A percentile compares a stretch with the other conserved stretches of the same genome.
phyloP scores from a whole-genome alignment of 2,113 vertebrate species.

The Cathartes aura region DNA sequence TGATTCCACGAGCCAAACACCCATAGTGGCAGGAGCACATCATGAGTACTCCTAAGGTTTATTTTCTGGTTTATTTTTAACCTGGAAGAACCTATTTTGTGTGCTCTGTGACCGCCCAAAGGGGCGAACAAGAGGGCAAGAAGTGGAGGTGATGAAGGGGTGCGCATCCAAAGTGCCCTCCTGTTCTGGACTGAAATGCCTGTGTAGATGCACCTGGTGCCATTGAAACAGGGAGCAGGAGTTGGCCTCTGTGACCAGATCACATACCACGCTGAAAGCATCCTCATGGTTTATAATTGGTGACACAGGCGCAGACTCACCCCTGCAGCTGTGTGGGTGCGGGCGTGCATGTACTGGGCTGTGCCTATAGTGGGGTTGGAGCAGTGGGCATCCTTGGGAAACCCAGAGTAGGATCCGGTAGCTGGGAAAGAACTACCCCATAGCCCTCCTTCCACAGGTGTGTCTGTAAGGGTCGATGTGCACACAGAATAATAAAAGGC shows the following conservation, averaged over 20 bases:
- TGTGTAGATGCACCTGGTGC: not conserved
- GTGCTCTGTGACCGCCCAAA: not conserved
- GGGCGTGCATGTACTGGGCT: not conserved
- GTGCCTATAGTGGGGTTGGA: not conserved
- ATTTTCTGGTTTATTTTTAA: not conserved
- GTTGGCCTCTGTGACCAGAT: not conserved
- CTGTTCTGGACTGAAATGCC: not conserved
- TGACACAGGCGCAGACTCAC: not conserved
- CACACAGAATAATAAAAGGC: not conserved
- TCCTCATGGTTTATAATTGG: not conserved
- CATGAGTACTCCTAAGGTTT: not conserved
- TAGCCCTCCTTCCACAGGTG: not conserved
- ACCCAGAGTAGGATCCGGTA: rapidly evolving
- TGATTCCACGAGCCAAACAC: not conserved
- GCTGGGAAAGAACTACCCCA: not conserved
- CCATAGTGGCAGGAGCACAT: not conserved
- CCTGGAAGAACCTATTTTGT: not conserved
- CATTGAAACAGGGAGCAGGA: not conserved
- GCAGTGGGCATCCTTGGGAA: not conserved
- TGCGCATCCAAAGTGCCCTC: not conserved
- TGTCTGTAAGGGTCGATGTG: rapidly evolving
- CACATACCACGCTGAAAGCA: not conserved
- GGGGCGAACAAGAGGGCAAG: not conserved
- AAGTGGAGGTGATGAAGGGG: not conserved
- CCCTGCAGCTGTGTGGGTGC: not conserved